Percentiles rank a stretch among this genome's conserved stretches.
Conservation (phyloP, 1,140 invertebrate genomes). For the Caerostris darwini region DNA sequence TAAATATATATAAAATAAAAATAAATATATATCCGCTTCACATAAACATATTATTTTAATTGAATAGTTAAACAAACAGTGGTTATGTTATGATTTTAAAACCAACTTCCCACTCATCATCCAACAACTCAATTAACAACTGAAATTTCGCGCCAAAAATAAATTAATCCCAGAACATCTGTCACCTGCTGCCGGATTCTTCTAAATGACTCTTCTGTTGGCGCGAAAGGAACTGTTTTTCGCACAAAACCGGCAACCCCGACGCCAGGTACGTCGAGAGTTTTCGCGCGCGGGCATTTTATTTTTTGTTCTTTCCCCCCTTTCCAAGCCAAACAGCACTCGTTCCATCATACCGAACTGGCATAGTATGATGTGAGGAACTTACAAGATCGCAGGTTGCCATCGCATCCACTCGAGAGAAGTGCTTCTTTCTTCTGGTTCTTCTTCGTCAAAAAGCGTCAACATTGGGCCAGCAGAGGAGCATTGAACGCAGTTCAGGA, state of each 20-base stretch:
- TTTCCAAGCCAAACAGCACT: conserved; percentile 14
- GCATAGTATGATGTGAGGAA: conserved; percentile 43
- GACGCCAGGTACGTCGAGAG: conserved; percentile 10
- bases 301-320: conserved; percentile 3
- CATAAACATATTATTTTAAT: too few species aligned
- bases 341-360: background rate
- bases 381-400: conserved; percentile 12
- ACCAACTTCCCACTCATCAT: too few species aligned
- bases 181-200: too few species aligned
- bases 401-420: conserved; percentile 34
- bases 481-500: conserved; percentile 59
- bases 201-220: conserved; percentile 3
- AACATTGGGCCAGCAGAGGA: background rate
- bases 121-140: too few species aligned
- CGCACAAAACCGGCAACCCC: conserved; percentile 50
- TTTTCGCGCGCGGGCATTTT: background rate
- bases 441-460: background rate
- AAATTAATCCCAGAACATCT: too few species aligned
- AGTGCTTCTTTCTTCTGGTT: conserved; percentile 1
- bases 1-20: too few species aligned
- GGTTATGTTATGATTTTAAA: too few species aligned
- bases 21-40: too few species aligned
- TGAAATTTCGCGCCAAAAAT: too few species aligned
- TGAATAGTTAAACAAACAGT: too few species aligned
- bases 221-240: conserved; percentile 52